These are phyloP conservation scores for Acanthosepion esculentum DNA, from an alignment of 2,888 invertebrate species.

Conservation along the genomic window DNA sequence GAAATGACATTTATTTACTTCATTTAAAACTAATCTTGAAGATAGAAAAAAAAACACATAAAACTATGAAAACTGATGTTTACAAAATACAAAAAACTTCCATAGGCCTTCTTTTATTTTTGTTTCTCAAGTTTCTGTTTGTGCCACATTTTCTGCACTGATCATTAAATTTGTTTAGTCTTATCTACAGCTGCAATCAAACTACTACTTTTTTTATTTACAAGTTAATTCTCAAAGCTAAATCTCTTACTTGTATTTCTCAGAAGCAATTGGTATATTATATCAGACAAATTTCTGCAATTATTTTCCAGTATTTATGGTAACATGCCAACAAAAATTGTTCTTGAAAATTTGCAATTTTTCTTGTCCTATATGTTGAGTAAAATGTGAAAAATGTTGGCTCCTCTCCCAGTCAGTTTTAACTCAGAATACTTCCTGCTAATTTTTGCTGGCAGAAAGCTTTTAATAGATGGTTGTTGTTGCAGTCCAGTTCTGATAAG, in stretches of 20 bases:
- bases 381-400: background rate
- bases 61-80: background rate
- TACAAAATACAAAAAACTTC: background rate
- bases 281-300: background rate
- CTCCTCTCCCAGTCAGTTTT: background rate
- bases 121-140: background rate
- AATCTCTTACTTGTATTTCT: background rate
- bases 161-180: too few species aligned
- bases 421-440: background rate
- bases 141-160: too few species aligned
- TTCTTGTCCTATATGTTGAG: background rate
- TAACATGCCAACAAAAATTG: background rate
- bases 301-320: background rate
- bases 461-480: background rate
- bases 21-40: background rate
- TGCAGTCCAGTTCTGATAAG: background rate
- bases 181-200: background rate
- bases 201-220: background rate
- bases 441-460: background rate
- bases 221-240: background rate
- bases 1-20: background rate
- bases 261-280: too few species aligned
- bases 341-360: background rate
- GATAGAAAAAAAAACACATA: background rate
- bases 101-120: too few species aligned